Percentiles rank a stretch among this genome's conserved stretches.
These are phyloP conservation scores for Stomatorhinus walkeri DNA, from an alignment of 2,797 vertebrate genomes.

Conservation along the genomic window DNA sequence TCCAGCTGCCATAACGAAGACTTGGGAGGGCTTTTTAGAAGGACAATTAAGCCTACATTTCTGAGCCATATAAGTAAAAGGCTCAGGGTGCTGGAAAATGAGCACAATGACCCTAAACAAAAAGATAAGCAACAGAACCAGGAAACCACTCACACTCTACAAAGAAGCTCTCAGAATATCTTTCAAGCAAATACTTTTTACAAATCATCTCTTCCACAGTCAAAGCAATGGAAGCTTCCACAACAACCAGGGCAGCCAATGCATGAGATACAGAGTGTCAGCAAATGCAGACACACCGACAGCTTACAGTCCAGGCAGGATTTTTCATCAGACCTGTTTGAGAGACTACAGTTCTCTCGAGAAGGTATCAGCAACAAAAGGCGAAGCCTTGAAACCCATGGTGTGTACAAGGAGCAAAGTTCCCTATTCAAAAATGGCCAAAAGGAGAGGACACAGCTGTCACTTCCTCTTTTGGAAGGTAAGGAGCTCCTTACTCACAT, in stretches of 20 bases:
- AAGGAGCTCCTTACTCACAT: slow-evolving; percentile 42
- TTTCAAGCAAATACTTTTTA: slow-evolving; percentile 85
- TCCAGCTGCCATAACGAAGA: slow-evolving; percentile 74
- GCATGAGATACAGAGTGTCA: slow-evolving; percentile 74
- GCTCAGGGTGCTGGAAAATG: slow-evolving; percentile 58
- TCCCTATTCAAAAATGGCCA: slow-evolving; percentile 75
- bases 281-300: slow-evolving; percentile 71
- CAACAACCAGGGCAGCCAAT: slow-evolving; percentile 75
- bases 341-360: slow-evolving; percentile 61
- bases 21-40: slow-evolving; percentile 83
- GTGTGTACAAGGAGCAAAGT: slow-evolving; percentile 78
- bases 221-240: slow-evolving; percentile 69
- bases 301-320: slow-evolving; percentile 56
- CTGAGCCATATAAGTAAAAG: slow-evolving; percentile 70
- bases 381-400: slow-evolving; percentile 78
- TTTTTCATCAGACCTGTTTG: slow-evolving; percentile 65
- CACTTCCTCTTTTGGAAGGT: slow-evolving; percentile 72
- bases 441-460: slow-evolving; percentile 63
- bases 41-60: slow-evolving; percentile 73
- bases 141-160: slow-evolving; percentile 44
- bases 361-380: slow-evolving; percentile 71
- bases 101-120: slow-evolving; percentile 72
- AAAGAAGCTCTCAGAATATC: slow-evolving; percentile 67
- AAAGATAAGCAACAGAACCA: slow-evolving; percentile 81
- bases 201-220: slow-evolving; percentile 73